These are phyloP conservation scores for Romanogobio albipinnatus DNA, from an alignment of 2,113 vertebrate species.

Conservation along the genomic window DNA sequence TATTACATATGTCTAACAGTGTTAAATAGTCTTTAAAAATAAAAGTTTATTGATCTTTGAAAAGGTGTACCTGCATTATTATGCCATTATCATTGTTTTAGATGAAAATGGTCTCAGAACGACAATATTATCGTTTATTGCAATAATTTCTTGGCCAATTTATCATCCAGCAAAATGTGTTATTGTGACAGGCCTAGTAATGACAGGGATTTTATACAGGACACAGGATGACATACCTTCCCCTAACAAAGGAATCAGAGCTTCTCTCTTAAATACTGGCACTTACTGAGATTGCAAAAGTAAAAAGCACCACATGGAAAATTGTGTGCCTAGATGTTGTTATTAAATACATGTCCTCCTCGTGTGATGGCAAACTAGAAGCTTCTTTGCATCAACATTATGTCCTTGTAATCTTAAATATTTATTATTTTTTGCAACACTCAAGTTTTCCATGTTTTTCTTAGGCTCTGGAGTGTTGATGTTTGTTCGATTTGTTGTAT, in stretches of 20 bases:
- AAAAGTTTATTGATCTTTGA: too few species aligned
- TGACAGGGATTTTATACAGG: neutral
- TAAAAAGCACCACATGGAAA: neutral
- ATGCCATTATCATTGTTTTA: too few species aligned
- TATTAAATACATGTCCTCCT: neutral
- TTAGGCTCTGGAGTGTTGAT: neutral
- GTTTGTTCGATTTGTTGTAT: neutral
- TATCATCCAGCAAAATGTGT: too few species aligned
- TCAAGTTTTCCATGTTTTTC: neutral
- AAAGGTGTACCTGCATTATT: too few species aligned
- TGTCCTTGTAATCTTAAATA: slow-evolving; percentile 21
- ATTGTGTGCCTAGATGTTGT: neutral
- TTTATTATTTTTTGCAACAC: slow-evolving; percentile 5
- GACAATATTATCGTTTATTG: too few species aligned
- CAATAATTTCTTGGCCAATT: too few species aligned
- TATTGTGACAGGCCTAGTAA: too few species aligned
- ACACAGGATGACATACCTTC: too few species aligned
- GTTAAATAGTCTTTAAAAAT: too few species aligned
- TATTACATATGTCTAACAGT: too few species aligned
- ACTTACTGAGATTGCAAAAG: neutral
- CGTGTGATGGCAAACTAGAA: neutral
- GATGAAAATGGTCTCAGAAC: too few species aligned
- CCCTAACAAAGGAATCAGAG: neutral
- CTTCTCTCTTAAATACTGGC: neutral
- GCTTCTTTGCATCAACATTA: neutral